Conservation (phyloP, 2,113 vertebrate genomes). For the Acanthisitta chloris region DNA sequence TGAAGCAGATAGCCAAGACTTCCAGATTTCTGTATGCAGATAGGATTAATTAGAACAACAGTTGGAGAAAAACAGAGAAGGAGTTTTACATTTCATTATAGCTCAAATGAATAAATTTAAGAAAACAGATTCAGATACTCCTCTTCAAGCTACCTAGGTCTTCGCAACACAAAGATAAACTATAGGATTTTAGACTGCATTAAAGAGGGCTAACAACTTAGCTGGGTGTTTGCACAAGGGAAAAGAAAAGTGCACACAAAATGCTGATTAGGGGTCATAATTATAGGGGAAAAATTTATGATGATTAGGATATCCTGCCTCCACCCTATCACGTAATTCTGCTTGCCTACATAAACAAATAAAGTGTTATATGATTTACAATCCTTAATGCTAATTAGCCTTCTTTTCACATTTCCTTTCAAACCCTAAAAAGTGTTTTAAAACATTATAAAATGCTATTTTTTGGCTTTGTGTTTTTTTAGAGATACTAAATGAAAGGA, state of each 20-base stretch:
- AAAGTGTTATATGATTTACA: neutral
- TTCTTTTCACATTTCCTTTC: neutral
- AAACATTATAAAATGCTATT: neutral
- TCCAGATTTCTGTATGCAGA: neutral
- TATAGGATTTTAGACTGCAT: neutral
- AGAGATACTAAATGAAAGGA: neutral
- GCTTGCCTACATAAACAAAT: slow-evolving; percentile 47
- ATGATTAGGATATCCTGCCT: slow-evolving; percentile 79
- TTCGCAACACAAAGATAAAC: neutral
- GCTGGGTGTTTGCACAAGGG: neutral
- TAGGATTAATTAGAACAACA: neutral
- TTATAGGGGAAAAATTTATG: slow-evolving; percentile 56
- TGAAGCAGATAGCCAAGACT: neutral
- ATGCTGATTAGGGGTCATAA: slow-evolving; percentile 7
- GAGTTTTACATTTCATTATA: neutral
- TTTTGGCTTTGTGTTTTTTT: neutral
- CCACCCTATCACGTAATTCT: slow-evolving; percentile 63
- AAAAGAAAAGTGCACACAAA: neutral
- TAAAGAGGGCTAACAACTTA: neutral
- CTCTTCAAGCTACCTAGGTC: neutral
- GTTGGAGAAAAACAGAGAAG: neutral
- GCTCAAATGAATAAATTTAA: neutral
- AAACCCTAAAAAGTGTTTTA: neutral
- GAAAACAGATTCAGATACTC: neutral
- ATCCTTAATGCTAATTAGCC: neutral